Base-by-base conservation (phyloP, 2,888 invertebrate species). In the Lottia gigantea region DNA sequence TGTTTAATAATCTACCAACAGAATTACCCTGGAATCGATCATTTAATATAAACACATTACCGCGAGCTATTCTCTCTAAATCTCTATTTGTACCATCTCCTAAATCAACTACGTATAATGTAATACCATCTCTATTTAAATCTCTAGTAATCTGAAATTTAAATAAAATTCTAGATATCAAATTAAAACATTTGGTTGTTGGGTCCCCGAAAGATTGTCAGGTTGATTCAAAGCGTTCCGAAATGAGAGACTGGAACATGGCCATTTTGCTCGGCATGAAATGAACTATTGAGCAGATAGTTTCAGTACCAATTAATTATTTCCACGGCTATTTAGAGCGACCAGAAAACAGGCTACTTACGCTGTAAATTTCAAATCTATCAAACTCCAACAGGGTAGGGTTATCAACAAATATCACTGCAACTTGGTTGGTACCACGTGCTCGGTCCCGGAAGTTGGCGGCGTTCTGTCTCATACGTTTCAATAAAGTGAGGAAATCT, bases 381-480 rank as follows among this genome's bases (percentile, higher is more conserved):
- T 73, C 67, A 11, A 70, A 19, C 8, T 40, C 11, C 16, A 47
- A 19, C 62, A 74, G 46, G 40, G 71, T 68, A 61, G 71, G 73
- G 23, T 82, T 79, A 64, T 83, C 84, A 12, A 84, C 62, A 71
- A 84, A 81, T 3, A 83, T 63, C 2, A 84, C 78, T 3, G 82
- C 83, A 7, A 83, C 72, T 70, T 81, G 80, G 62, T 80, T 78
- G 14, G 79, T 75, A 8, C 66, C 62, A 15, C 67, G 62, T 63
- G 80, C 68, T 2, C 69, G 75, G n/a, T 76, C 78, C 14, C 73
- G 19, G 31, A 71, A 40, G 16, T 46, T 64, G 6, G 65, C 45
- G 1, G 74, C 72, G 14, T 66, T 31, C 7, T 16, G 26, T 19
- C 71, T 25, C 68, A 76, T 62, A 14, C 69, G 67, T 12, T 63